Conservation (phyloP, 2,797 vertebrate species). For the Limosa lapponica region DNA sequence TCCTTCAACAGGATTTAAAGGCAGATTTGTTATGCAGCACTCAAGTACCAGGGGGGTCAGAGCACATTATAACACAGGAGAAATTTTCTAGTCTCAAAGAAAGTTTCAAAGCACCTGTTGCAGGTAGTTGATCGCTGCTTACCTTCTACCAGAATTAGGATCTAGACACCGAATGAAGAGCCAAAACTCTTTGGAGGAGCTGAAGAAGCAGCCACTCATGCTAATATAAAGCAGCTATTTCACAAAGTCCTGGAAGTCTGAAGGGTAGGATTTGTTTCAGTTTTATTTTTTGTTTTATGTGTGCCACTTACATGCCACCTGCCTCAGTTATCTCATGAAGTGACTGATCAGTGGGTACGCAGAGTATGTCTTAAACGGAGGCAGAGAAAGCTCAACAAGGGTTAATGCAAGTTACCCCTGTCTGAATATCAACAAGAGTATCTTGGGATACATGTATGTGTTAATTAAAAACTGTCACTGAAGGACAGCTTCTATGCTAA, state of each 20-base stretch:
- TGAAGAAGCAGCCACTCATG: neutral
- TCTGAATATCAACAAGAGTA: neutral
- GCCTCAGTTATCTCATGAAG: neutral
- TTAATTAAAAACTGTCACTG: neutral
- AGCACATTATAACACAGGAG: rapidly evolving
- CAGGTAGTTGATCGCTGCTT: neutral
- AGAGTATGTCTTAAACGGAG: rapidly evolving
- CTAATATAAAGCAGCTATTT: neutral
- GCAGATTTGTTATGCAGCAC: neutral
- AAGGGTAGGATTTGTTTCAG: neutral
- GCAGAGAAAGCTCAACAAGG: neutral
- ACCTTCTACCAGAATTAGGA: neutral
- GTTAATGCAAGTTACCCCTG: neutral
- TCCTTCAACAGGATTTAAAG: neutral
- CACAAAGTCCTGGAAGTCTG: neutral
- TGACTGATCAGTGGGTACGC: neutral
- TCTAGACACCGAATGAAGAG: neutral
- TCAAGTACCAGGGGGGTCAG: neutral
- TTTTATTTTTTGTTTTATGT: neutral
- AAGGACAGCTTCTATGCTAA: neutral
- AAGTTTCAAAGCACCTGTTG: neutral
- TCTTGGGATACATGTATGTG: neutral
- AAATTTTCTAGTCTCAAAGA: neutral
- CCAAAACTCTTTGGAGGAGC: neutral
- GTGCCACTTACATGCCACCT: neutral